These are phyloP conservation scores for Melanotaenia trifasciata DNA, from an alignment of 2,797 vertebrate genomes.

Conservation along the genomic window DNA sequence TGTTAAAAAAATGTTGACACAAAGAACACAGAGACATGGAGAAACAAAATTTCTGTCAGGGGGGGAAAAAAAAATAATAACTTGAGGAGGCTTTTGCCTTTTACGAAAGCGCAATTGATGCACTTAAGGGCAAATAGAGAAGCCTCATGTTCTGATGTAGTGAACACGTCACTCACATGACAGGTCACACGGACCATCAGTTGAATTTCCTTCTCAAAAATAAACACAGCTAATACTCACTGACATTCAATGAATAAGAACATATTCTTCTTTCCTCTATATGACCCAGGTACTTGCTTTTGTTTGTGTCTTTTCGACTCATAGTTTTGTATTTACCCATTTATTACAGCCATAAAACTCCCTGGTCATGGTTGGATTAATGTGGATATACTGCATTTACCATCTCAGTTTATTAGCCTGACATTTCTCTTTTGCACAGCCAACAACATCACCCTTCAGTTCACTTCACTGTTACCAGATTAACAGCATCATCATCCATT, in stretches of 20 bases:
- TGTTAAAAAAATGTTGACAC: not conserved
- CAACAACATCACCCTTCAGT: not conserved
- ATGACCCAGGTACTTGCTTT: not conserved
- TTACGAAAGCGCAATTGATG: not conserved
- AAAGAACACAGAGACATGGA: too few species aligned
- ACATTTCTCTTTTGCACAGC: not conserved
- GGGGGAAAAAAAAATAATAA: not conserved
- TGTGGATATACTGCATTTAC: not conserved
- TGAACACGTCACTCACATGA: not conserved
- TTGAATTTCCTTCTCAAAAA: not conserved
- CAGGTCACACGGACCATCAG: not conserved
- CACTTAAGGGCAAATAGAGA: not conserved
- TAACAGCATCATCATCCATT: not conserved
- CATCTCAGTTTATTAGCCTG: not conserved
- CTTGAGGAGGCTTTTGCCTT: not conserved
- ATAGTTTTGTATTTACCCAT: not conserved
- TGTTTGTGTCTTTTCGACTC: not conserved
- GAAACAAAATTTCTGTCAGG: too few species aligned
- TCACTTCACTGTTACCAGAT: not conserved
- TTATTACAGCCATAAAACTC: not conserved
- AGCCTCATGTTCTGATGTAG: not conserved
- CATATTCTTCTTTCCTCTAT: not conserved
- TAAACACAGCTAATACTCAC: not conserved
- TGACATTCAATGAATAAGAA: not conserved
- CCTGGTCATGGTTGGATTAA: too few species aligned